A percentile compares a stretch with the other conserved stretches of the same genome.
Conservation (phyloP, 2,113 vertebrate species). For the Pluvialis apricaria region DNA sequence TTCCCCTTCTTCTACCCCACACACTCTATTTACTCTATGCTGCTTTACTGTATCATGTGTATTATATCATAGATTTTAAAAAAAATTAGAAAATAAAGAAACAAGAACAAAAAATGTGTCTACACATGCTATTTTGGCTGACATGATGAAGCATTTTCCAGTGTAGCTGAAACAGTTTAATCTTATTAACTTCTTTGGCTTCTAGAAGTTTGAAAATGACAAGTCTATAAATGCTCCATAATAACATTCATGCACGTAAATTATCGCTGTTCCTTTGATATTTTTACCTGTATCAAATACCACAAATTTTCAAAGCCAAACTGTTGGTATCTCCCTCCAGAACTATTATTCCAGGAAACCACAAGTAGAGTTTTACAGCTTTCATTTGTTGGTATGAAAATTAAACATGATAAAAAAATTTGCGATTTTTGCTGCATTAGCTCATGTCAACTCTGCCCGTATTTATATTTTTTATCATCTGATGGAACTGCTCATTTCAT, state of each 20-base stretch:
- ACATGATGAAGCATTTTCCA: neutral
- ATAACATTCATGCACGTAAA: neutral
- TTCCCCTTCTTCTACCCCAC: neutral
- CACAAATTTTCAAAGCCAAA: neutral
- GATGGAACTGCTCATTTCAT: neutral
- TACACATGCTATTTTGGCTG: neutral
- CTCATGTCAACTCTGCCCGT: neutral
- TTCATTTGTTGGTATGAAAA: neutral
- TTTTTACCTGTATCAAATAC: neutral
- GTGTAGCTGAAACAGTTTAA: neutral
- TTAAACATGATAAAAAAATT: neutral
- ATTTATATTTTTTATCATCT: neutral
- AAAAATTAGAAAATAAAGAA: neutral
- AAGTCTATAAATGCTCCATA: neutral
- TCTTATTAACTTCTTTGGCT: neutral
- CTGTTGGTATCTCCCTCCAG: neutral
- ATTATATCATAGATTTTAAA: neutral
- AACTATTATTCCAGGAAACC: neutral
- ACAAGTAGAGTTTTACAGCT: neutral
- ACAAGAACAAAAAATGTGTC: neutral
- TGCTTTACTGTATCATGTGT: accelerated
- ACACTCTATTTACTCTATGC: accelerated
- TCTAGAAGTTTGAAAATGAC: neutral
- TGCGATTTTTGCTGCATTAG: neutral
- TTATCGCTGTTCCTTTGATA: neutral